Conservation (phyloP, 2,797 vertebrate species). For the Peromyscus melanophrys region DNA sequence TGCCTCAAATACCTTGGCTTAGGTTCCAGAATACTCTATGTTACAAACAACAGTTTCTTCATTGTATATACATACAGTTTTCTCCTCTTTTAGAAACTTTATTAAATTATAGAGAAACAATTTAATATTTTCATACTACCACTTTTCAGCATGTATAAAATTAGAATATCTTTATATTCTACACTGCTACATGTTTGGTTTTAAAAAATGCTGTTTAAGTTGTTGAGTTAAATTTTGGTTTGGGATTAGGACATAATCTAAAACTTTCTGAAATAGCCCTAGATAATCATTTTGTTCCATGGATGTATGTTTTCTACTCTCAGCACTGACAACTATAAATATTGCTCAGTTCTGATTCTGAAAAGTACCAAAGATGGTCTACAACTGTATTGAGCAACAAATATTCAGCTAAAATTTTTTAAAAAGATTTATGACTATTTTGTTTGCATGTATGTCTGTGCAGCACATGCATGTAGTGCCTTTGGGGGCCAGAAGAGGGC, state of each 20-base stretch:
- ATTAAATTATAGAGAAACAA: background rate
- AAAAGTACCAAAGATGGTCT: background rate
- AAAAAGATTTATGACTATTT: background rate
- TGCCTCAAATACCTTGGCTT: background rate
- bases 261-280: background rate
- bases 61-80: background rate
- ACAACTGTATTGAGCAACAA: background rate
- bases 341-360: background rate
- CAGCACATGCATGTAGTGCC: background rate
- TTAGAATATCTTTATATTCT: background rate
- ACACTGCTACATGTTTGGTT: background rate
- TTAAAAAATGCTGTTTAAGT: background rate
- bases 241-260: background rate
- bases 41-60: background rate
- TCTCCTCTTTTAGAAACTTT: background rate
- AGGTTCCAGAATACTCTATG: background rate
- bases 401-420: background rate
- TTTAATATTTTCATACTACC: background rate
- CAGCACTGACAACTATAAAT: background rate
- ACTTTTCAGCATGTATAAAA: background rate
- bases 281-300: background rate
- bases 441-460: background rate
- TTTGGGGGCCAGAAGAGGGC: background rate
- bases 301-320: background rate
- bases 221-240: background rate